phyloP scores from a whole-genome alignment of 2,888 invertebrate genomes.

The Mythimna loreyi region DNA sequence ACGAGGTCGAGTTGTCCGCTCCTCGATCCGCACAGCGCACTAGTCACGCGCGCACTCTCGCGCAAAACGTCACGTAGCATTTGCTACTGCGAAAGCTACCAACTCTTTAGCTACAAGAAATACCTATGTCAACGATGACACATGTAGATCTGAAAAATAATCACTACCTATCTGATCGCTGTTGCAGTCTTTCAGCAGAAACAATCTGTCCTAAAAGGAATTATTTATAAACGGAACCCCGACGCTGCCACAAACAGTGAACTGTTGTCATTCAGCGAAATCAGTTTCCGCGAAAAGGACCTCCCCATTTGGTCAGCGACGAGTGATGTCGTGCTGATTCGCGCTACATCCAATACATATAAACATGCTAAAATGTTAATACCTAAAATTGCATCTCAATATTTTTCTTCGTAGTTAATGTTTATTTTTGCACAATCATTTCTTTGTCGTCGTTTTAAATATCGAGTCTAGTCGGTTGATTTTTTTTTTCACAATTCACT shows the following conservation, averaged over 20 bases:
- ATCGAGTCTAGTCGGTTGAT: slow-evolving; percentile 54
- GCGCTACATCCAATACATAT: slow-evolving; percentile 33
- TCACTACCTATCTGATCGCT: slow-evolving; percentile 42
- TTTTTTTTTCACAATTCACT: slow-evolving; percentile 60
- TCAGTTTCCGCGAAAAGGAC: slow-evolving; percentile 72
- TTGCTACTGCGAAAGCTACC: slow-evolving; percentile 19
- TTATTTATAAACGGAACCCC: slow-evolving; percentile 67
- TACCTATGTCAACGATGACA: slow-evolving; percentile 1
- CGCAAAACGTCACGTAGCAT: slow-evolving; percentile 55
- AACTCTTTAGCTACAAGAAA: slow-evolving; percentile 3
- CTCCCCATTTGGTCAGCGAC: slow-evolving; percentile 70
- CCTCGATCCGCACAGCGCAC: slow-evolving; percentile 63
- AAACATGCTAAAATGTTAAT: slow-evolving; percentile 13
- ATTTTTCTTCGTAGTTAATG: slow-evolving; percentile 27
- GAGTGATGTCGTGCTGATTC: slow-evolving; percentile 45
- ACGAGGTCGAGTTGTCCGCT: slow-evolving; percentile 83
- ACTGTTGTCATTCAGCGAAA: slow-evolving; percentile 77
- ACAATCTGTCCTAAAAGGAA: slow-evolving; percentile 56
- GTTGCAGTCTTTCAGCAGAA: slow-evolving; percentile 49
- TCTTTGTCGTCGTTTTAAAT: slow-evolving; percentile 52
- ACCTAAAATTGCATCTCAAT: slow-evolving; percentile 26
- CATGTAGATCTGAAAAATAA: slow-evolving; percentile 32
- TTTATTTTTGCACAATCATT: slow-evolving; percentile 45
- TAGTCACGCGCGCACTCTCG: slow-evolving; percentile 70
- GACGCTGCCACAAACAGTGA: slow-evolving; percentile 62